phyloP scores from a whole-genome alignment of 2,113 vertebrate species.

The Onychostruthus taczanowskii region DNA sequence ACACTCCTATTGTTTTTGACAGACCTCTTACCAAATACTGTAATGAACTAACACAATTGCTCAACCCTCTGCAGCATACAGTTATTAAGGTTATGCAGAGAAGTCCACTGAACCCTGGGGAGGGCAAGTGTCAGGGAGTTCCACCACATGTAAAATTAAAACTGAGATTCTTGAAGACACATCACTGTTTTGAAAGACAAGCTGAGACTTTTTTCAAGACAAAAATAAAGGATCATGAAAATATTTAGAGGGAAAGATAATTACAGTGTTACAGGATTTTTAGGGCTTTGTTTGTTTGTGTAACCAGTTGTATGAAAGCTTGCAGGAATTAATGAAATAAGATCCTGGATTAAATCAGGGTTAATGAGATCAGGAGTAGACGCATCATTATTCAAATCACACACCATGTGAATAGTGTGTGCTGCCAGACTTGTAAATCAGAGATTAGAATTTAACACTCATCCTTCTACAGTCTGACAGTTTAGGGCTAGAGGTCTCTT shows the following conservation, averaged over 20 bases:
- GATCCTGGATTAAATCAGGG: slow-evolving; percentile 39
- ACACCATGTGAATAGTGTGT: neutral
- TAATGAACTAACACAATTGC: neutral
- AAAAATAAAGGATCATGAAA: neutral
- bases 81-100: neutral
- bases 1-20: neutral
- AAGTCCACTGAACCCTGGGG: neutral
- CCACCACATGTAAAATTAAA: neutral
- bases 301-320: slow-evolving; percentile 18
- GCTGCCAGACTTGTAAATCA: slow-evolving; percentile 31
- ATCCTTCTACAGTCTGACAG: slow-evolving; percentile 14
- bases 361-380: slow-evolving; percentile 49
- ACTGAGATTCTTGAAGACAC: neutral
- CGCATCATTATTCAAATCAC: slow-evolving; percentile 46
- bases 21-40: neutral
- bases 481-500: neutral
- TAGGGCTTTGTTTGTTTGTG: slow-evolving; percentile 28
- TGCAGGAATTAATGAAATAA: slow-evolving; percentile 31
- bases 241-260: neutral
- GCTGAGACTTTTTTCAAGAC: neutral
- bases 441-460: slow-evolving; percentile 48
- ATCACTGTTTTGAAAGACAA: neutral
- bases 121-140: neutral
- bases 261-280: neutral
- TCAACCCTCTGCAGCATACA: neutral